These are phyloP conservation scores for Hirtodrosophila histrioides DNA, from an alignment of 2,888 invertebrate species.

Conservation along the genomic window DNA sequence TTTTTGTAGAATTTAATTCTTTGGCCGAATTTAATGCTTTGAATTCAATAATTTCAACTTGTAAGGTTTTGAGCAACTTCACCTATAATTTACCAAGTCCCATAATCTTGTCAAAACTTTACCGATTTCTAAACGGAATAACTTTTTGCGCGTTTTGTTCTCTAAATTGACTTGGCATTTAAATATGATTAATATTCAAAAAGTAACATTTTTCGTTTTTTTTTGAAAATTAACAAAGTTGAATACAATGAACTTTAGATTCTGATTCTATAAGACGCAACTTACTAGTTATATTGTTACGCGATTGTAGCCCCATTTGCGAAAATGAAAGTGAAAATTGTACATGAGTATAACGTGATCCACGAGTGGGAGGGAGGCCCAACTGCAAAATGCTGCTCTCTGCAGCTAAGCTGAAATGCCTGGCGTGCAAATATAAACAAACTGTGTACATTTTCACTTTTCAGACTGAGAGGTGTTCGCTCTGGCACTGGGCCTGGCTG, in stretches of 20 bases:
- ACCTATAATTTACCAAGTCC: no score
- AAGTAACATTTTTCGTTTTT: no score
- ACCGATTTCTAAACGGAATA: no score
- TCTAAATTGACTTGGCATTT: no score
- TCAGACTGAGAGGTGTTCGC: constrained; percentile 26
- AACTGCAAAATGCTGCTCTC: constrained; percentile 16
- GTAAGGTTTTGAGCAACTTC: no score
- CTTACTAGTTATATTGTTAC: constrained; percentile 13
- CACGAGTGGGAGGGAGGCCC: constrained; percentile 24
- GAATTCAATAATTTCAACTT: no score
- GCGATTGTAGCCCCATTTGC: constrained; percentile 18
- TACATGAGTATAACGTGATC: constrained; percentile 68
- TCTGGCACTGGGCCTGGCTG: constrained; percentile 12
- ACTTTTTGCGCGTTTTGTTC: no score
- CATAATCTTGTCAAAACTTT: no score
- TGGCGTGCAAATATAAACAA: constrained; percentile 63
- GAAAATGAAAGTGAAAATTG: constrained; percentile 74
- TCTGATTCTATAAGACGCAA: constrained; percentile 17
- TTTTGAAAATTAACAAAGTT: no score
- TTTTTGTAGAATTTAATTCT: no score
- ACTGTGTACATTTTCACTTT: constrained; percentile 75
- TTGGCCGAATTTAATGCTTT: no score
- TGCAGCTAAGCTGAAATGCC: constrained; percentile 27
- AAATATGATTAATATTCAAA: no score
- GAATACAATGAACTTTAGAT: not conserved